Evolutionary conservation across 2,888 invertebrate species (phyloP), one percentile per base, ranked within the genome.

Genomic region (Crepidodera aurea): DNA sequence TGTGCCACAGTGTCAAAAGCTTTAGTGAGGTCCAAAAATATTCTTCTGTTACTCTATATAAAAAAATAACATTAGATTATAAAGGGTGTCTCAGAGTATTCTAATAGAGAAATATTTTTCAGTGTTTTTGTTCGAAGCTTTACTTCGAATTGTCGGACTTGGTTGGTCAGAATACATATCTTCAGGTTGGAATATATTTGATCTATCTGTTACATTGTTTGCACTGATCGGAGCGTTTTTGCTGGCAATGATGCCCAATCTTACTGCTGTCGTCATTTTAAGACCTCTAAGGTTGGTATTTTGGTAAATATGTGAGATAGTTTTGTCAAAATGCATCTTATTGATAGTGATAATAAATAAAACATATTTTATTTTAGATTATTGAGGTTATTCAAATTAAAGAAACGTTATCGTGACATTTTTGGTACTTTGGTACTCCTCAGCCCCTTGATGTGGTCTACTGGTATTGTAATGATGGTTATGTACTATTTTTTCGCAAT

Each of bases 401-500:
- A 92, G 81, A 90, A 91, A 77, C 85, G 93, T 4, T 29, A 75
- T 60, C 64, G 76, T 10, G 76, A 76, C 50, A 75, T 76, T 48
- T 76, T 76, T 55, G 75, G 76, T 22, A 76, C 75, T 16, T 67
- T 76, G 39, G 75, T 76, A 10, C 71, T 75, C 6, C 82, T 94
- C 32, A 87, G 91, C 0, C 91, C 93, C n/a, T 83, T 93, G 15
- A 91, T 94, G 88, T 88, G 90, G 51, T 92, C 93, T 0, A 91
- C 94, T 0, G 90, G 90, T 8, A 87, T 92, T 67, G 93, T 93
- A 8, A 91, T 94, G 87, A 82, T 91, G 57, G 89, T 91, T 70
- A 85, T 94, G 81, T 94, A 93, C 79, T 95, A 93, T 80, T 93
- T 92, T 83, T 94, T 93, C 82, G 92, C 93, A 1, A 91, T 95